Evolutionary conservation across 2,113 vertebrate species (phyloP).

Genomic region (Tympanuchus pallidicinctus): DNA sequence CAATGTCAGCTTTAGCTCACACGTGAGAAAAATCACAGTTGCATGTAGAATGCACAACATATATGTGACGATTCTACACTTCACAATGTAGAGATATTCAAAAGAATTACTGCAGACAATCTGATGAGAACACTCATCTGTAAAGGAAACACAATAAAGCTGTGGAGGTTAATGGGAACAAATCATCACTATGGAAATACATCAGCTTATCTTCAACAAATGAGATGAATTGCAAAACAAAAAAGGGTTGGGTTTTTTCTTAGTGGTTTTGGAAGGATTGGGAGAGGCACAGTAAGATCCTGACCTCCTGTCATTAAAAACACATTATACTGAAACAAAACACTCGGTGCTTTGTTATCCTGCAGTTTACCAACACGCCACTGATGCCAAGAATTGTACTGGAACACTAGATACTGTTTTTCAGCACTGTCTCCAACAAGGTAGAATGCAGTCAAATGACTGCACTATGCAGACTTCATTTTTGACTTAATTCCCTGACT

Average conservation of each 20-base stretch:
- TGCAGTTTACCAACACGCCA: neutral
- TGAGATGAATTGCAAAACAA: neutral
- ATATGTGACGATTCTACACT: neutral
- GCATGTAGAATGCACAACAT: constrained; percentile 35
- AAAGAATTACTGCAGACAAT: neutral
- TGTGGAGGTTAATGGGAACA: neutral
- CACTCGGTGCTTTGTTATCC: neutral
- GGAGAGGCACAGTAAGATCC: neutral
- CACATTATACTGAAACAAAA: neutral
- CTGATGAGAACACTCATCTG: neutral
- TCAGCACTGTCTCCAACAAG: neutral
- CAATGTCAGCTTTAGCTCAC: constrained; percentile 40
- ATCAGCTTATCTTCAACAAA: neutral
- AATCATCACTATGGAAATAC: constrained; percentile 15
- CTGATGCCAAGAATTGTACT: neutral
- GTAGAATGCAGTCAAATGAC: neutral
- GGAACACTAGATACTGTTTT: neutral
- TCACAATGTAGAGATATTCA: neutral
- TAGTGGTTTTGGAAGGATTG: neutral
- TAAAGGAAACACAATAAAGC: constrained; percentile 16
- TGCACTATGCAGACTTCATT: neutral
- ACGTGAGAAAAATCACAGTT: constrained; percentile 71
- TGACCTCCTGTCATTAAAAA: neutral
- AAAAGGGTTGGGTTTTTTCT: neutral
- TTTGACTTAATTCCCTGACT: neutral